A percentile compares a stretch with the other conserved stretches of the same genome.
phyloP scores from a whole-genome alignment of 1,140 invertebrate species.

The Drosophila funebris region DNA sequence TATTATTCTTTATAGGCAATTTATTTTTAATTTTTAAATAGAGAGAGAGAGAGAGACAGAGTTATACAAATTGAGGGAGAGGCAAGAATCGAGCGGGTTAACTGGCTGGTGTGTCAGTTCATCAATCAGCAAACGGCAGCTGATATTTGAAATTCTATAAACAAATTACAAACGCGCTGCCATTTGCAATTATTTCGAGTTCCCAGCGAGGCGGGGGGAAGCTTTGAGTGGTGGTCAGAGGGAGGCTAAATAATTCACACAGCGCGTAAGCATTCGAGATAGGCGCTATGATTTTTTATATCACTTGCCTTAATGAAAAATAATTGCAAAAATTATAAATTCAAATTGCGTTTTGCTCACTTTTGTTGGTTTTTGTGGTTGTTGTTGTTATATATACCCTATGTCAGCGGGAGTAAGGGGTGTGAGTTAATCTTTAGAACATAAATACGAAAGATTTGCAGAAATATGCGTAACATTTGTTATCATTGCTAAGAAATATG shows the following conservation, averaged over 20 bases:
- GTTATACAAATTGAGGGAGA: constrained; percentile 4
- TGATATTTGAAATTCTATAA: constrained; percentile 61
- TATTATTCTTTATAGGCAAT: constrained; percentile 69
- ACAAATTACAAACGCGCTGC: constrained; percentile 68
- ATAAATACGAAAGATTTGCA: background rate
- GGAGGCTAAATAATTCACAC: constrained; percentile 38
- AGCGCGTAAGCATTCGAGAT: constrained; percentile 73
- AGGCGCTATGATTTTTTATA: constrained; percentile 75
- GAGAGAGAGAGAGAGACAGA: constrained; percentile 8
- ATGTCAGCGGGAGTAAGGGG: background rate
- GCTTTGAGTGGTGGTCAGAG: background rate
- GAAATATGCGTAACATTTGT: background rate
- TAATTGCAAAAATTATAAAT: constrained; percentile 82
- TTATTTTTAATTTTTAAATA: constrained; percentile 50
- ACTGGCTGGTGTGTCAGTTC: constrained; percentile 45
- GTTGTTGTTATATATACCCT: background rate
- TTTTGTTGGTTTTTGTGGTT: constrained; percentile 27
- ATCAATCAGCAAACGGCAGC: constrained; percentile 59
- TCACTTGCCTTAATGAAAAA: constrained; percentile 74
- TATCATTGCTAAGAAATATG: too few species aligned
- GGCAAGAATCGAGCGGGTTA: background rate
- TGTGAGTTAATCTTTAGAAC: background rate
- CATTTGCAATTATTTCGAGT: constrained; percentile 35
- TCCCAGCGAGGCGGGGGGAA: background rate
- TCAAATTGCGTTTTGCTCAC: constrained; percentile 68